Base-by-base conservation (phyloP, 2,888 invertebrate genomes). In the Epinotia nisella region DNA sequence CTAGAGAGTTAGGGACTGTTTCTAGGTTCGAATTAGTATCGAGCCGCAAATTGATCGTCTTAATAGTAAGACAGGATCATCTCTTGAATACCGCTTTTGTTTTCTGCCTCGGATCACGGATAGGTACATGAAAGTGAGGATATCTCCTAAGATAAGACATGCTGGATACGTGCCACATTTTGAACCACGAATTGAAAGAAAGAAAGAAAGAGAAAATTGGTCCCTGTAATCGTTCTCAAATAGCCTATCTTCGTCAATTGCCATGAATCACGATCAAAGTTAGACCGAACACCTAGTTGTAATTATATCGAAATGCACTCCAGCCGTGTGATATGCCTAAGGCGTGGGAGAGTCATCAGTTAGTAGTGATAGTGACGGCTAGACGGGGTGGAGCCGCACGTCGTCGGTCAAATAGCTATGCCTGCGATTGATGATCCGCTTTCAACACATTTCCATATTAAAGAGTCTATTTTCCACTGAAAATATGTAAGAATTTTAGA, bases 261-360 rank as follows among this genome's bases (percentile, higher is more conserved):
- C 41, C 13, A 21, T 61, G 15, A 17, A 62, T 62, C 62, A 49
- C 24, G 49, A 49, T 62, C 49, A 24, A 62, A 15, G 29, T 62
- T 49, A 5, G n/a, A 62, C 24, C 17, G 49, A 62, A 49, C 62
- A 29, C 11, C n/a, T 49, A 49, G 17, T n/a, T 29, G 49, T 62
- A 24, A 62, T 29, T 62, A 51, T 62, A 49, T 21, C 17, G 49
- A 49, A 49, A 62, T 49, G 62, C 29, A 49, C 24, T 62, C 62
- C 21, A 21, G 10, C 11, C 29, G 9, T 13, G 61, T 62, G n/a
- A 62, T 29, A 29, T 24, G 62, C 65, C 55, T 15, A 9, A 65
- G 65, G 53, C 65, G 53, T 35, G 39, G 19, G 39, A 65, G 53
- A 55, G 55, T 39, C 65, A 65, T 65, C 55, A 53, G 53, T 55